Conservation (phyloP, 2,113 vertebrate genomes). For the Gorsachius goisagi region DNA sequence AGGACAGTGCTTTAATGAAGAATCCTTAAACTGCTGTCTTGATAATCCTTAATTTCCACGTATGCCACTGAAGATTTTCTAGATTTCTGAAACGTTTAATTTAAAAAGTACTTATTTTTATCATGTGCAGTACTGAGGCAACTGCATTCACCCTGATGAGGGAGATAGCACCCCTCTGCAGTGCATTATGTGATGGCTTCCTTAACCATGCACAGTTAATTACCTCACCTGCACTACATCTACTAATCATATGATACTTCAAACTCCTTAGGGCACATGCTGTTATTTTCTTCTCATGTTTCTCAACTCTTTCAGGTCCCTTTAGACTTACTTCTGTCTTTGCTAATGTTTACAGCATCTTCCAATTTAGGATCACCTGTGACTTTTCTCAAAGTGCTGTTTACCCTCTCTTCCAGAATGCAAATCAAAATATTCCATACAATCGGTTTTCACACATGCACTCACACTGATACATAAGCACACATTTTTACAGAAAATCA, state of each 20-base stretch:
- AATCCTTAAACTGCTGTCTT: background rate
- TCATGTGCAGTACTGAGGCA: background rate
- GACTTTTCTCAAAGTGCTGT: background rate
- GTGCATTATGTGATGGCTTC: background rate
- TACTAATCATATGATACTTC: background rate
- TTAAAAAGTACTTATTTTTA: background rate
- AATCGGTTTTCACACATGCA: background rate
- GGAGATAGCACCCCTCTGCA: background rate
- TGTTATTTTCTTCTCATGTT: conserved; percentile 5
- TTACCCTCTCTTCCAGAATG: background rate
- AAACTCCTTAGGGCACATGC: background rate
- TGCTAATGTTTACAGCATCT: background rate
- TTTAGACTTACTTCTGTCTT: background rate
- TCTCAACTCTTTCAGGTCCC: background rate
- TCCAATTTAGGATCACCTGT: background rate
- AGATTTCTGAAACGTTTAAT: background rate
- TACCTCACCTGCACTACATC: background rate
- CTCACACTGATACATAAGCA: background rate
- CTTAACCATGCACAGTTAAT: background rate
- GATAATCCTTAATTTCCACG: background rate
- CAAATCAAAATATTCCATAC: background rate
- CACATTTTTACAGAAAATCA: background rate
- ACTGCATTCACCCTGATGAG: background rate
- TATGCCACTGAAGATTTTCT: background rate
- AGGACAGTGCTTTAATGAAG: background rate